Base-by-base conservation (phyloP, 2,797 vertebrate genomes). In the Gephyroberyx darwinii region DNA sequence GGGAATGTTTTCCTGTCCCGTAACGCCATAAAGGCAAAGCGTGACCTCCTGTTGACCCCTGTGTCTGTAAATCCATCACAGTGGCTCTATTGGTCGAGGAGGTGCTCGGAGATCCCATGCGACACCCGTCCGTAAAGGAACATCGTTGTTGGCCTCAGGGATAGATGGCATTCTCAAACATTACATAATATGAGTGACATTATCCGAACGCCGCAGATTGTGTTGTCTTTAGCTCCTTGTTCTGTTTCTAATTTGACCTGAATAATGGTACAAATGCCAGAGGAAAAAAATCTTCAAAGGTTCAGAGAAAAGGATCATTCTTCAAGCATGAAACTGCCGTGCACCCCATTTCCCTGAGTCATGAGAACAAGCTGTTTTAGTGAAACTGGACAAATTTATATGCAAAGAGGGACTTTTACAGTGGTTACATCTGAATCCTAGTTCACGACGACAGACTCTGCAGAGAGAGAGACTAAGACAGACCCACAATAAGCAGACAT, bases 41-140 rank as follows among this genome's bases (percentile, higher is more conserved):
- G 55, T 37, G 58, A 60, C 20, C 37, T 60, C 26, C 16, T 16
- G 45, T 50, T 35, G 31, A 50, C 37, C 45, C 30, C 10, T 14
- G n/a, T 26, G 22, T 37, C 54, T 51, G 20, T 69, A 52, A 69
- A 69, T 69, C 67, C 57, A 59, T 60, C 67, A 41, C 35, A n/a
- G 13, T 35, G 57, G 26, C 45, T 59, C 52, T 59, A 61, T n/a
- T 47, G 41, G 59, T 47, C n/a, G 20, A 35, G 55, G 17, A 19
- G n/a, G 55, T 13, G 55, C 16, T 47, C 47, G 22, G 16, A 61
- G 22, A 45, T 30, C 31, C 22, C 22, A 47, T 30, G 43, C 16
- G 19, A n/a, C 9, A 61, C 20, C 7, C 41, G 8, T 47, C 22
- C n/a, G 16, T 22, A 61, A 61, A 61, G 17, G 19, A 48, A 48